Evolutionary conservation across 2,888 invertebrate genomes (phyloP).

Genomic region (Allophyes oxyacanthae): DNA sequence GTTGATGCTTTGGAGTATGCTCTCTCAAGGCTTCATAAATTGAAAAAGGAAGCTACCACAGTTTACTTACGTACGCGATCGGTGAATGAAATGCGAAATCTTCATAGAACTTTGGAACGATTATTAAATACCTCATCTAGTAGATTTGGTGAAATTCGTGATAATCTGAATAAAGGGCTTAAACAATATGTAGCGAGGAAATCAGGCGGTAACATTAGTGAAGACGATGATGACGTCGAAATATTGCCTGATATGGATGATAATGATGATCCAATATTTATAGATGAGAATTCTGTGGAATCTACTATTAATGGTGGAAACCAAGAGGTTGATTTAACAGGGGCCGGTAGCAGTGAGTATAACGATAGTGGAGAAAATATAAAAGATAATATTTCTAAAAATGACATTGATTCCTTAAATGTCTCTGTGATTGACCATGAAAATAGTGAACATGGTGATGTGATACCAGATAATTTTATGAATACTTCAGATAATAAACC

Average conservation of each 20-base stretch:
- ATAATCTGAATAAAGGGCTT: conserved; percentile 87
- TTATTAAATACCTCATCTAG: conserved; percentile 87
- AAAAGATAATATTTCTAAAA: conserved; percentile 44
- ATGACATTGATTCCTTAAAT: conserved; percentile 33
- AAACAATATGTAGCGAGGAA: conserved; percentile 84
- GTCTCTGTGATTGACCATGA: conserved; percentile 23
- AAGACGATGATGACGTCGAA: conserved; percentile 80
- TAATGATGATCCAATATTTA: conserved; percentile 85
- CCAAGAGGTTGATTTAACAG: conserved; percentile 80
- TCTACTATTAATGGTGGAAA: conserved; percentile 71
- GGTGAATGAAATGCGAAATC: conserved; percentile 84
- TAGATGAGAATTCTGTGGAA: conserved; percentile 86
- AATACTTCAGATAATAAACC: not conserved
- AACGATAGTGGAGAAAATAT: conserved; percentile 83
- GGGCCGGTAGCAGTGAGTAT: conserved; percentile 80
- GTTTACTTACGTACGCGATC: conserved; percentile 82
- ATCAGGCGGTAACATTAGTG: conserved; percentile 52
- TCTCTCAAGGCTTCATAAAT: conserved; percentile 82
- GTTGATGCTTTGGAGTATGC: conserved; percentile 89
- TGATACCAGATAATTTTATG: conserved; percentile 16
- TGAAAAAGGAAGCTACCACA: conserved; percentile 84
- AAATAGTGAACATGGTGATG: conserved; percentile 25
- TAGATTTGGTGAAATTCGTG: conserved; percentile 87
- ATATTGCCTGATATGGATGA: conserved; percentile 74
- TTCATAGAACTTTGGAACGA: conserved; percentile 88